Percentiles rank a stretch among this genome's conserved stretches.
These are phyloP conservation scores for Callopanchax toddi DNA, from an alignment of 2,113 vertebrate genomes.

Conservation along the genomic window DNA sequence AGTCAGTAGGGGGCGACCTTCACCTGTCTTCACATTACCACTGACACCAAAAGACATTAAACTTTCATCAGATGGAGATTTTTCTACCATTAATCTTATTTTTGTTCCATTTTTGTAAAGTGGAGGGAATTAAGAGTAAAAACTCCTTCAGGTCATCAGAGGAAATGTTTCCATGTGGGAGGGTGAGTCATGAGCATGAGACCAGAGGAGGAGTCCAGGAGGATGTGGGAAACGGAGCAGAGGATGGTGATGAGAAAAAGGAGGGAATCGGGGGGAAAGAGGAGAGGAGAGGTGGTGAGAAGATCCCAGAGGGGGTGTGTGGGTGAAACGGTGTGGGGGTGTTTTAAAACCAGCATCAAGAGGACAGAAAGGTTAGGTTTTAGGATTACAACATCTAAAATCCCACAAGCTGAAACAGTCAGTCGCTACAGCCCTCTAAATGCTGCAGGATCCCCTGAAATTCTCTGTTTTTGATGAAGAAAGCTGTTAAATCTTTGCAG, in stretches of 20 bases:
- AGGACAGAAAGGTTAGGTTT: not conserved
- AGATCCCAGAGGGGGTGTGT: too few species aligned
- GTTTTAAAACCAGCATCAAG: not conserved
- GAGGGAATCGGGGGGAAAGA: constrained; percentile 24
- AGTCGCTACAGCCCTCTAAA: too few species aligned
- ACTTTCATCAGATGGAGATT: not conserved
- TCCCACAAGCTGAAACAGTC: not conserved
- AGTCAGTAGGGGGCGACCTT: constrained; percentile 44
- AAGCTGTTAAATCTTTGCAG: not conserved
- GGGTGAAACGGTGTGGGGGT: constrained; percentile 9
- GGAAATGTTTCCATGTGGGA: constrained; percentile 79
- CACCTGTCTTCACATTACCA: too few species aligned
- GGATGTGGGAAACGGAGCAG: constrained; percentile 60
- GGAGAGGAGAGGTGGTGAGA: not conserved
- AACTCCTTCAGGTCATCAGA: constrained; percentile 44
- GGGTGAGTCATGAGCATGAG: constrained; percentile 76
- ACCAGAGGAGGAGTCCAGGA: constrained; percentile 47
- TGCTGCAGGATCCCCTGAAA: not conserved
- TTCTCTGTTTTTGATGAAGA: too few species aligned
- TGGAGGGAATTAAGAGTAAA: constrained; percentile 22
- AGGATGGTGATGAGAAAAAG: constrained; percentile 50
- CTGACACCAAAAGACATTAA: too few species aligned
- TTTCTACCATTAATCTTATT: too few species aligned
- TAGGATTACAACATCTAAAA: too few species aligned
- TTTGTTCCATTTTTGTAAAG: not conserved